Conservation (phyloP, 2,888 invertebrate species). For the Plebejus melissa region DNA sequence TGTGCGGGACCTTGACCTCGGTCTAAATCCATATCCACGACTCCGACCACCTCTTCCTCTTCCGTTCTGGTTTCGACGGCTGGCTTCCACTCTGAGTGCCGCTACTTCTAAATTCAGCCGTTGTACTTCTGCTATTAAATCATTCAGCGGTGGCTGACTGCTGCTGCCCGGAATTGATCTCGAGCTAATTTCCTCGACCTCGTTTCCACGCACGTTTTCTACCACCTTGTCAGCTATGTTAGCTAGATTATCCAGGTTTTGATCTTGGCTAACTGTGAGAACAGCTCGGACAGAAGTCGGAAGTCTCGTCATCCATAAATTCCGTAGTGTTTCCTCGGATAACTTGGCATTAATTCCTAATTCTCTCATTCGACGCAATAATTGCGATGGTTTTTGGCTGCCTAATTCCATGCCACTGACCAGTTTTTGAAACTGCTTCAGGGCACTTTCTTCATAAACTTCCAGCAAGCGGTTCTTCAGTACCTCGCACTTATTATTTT, state of each 20-base stretch:
- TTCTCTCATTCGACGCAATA: not conserved
- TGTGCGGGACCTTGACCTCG: not conserved
- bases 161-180: not conserved
- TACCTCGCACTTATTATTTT: not conserved
- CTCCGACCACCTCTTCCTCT: not conserved
- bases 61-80: not conserved
- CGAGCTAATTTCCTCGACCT: not conserved
- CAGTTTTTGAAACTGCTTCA: slow-evolving; percentile 7
- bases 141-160: not conserved
- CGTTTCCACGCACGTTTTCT: not conserved
- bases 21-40: not conserved
- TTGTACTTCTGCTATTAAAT: not conserved
- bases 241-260: not conserved
- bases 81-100: not conserved
- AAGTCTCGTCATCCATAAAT: not conserved
- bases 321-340: not conserved
- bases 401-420: slow-evolving; percentile 1
- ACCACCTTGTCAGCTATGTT: not conserved
- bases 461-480: not conserved
- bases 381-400: not conserved
- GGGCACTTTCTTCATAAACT: not conserved
- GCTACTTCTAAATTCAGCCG: not conserved
- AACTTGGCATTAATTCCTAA: not conserved
- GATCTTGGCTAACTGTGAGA: not conserved
- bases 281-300: not conserved